A percentile compares a stretch with the other conserved stretches of the same genome.
phyloP scores from a whole-genome alignment of 2,113 vertebrate genomes.

The Laticauda laticaudata region DNA sequence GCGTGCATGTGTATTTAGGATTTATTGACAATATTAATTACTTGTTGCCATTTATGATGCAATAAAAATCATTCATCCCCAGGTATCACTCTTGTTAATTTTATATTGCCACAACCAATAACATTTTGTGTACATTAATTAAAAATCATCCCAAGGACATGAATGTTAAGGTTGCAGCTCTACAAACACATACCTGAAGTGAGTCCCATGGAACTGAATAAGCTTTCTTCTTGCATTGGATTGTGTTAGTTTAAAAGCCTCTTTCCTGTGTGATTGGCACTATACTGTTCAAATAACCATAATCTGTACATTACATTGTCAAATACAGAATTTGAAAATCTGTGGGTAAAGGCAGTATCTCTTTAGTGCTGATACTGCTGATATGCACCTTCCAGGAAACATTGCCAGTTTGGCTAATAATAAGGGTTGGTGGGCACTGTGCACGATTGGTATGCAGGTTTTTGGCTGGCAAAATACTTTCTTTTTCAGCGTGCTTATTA shows the following conservation, averaged over 20 bases:
- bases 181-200: not conserved
- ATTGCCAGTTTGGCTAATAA: not conserved
- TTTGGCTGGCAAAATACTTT: not conserved
- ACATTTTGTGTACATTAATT: slow-evolving; percentile 1
- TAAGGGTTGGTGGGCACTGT: not conserved
- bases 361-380: not conserved
- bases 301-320: not conserved
- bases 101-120: not conserved
- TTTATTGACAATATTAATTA: slow-evolving; percentile 13
- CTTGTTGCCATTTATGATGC: slow-evolving; percentile 4
- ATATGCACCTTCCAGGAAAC: not conserved
- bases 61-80: slow-evolving; percentile 4
- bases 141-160: not conserved
- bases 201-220: not conserved
- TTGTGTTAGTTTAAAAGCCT: not conserved
- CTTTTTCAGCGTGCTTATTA: not conserved
- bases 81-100: slow-evolving; percentile 10
- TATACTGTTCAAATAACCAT: not conserved
- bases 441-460: not conserved
- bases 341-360: not conserved
- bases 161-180: not conserved
- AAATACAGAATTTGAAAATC: not conserved
- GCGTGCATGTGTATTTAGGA: not conserved
- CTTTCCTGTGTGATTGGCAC: not conserved
- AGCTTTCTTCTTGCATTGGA: not conserved